Base-by-base conservation (phyloP, 1,140 invertebrate species). In the Hesperophylax magnus region DNA sequence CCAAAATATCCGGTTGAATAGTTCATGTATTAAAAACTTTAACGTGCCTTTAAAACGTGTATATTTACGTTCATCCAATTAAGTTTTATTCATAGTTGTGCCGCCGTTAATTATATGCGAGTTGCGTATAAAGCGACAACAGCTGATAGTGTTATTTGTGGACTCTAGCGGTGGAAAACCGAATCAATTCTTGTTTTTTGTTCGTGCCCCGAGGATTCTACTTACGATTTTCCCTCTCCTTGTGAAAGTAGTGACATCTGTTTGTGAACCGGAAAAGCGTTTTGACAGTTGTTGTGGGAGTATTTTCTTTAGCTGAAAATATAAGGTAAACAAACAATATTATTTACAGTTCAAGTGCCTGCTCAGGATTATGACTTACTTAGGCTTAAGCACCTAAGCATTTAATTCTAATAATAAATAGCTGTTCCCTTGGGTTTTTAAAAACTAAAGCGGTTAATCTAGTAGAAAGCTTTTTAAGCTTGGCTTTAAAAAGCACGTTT, bases 241-340 rank as follows among this genome's bases (percentile, higher is more conserved):
- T 47, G 31, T 18, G 14, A 61, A 61, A 61, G 18, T n/a, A 72
- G 52, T 72, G 69, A 72, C 69, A 72, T 72, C 69, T 72, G 63
- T 72, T 72, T 14, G 69, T 53, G 39, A 27, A 20, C 11, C 11
- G 20, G 69, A 54, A 52, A 72, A 72, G 31, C 65, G 6, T n/a
- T 34, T 39, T 34, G 31, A 47, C 65, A 47, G 39, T 47, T 47
- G 39, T 69, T 20, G n/a, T 67, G 34, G 34, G 31, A 39, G n/a
- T 47, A 20, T 34, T 18, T 9, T 17, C 39, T 61, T 61, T 24
- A 11, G 18, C 58, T 24, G 58, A 24, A 61, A 47, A 47, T 14
- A 47, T 47, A 47, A 47, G 39, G 39, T 47, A 47, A 47, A 47
- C 39, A 47, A 47, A 47, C 11, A 47, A 47, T 47, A 47, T 47